phyloP scores from a whole-genome alignment of 2,797 vertebrate genomes.

The Silurus aristotelis region DNA sequence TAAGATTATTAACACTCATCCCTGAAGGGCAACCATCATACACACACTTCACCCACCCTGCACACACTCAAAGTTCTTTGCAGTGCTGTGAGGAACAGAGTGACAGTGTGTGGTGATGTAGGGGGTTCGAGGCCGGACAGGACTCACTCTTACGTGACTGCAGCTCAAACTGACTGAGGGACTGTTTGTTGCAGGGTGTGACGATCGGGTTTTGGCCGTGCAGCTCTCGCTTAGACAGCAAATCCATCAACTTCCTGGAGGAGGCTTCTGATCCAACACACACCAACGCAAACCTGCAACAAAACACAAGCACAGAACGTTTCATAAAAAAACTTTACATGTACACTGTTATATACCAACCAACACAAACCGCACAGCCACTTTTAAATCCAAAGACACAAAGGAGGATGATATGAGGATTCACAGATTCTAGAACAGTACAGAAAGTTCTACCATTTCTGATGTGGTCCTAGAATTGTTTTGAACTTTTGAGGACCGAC shows the following conservation, averaged over 20 bases:
- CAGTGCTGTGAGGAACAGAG: no score
- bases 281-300: constrained; percentile 90
- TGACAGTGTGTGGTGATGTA: neutral
- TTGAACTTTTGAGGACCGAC: neutral
- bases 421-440: neutral
- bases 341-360: neutral
- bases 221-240: constrained; percentile 94
- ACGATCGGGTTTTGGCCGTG: constrained; percentile 98
- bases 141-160: constrained; percentile 95
- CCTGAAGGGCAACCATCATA: neutral
- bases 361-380: neutral
- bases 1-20: neutral
- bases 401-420: neutral
- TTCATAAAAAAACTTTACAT: neutral
- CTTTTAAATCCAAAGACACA: neutral
- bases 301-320: neutral
- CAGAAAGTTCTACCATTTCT: neutral
- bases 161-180: constrained; percentile 98
- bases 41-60: neutral
- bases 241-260: constrained; percentile 94
- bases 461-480: neutral
- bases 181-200: constrained; percentile 98
- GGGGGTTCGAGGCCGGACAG: neutral
- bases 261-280: constrained; percentile 96
- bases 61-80: neutral